A percentile compares a stretch with the other conserved stretches of the same genome.
Conservation (phyloP, 2,888 invertebrate genomes). For the Chrysolina americana region DNA sequence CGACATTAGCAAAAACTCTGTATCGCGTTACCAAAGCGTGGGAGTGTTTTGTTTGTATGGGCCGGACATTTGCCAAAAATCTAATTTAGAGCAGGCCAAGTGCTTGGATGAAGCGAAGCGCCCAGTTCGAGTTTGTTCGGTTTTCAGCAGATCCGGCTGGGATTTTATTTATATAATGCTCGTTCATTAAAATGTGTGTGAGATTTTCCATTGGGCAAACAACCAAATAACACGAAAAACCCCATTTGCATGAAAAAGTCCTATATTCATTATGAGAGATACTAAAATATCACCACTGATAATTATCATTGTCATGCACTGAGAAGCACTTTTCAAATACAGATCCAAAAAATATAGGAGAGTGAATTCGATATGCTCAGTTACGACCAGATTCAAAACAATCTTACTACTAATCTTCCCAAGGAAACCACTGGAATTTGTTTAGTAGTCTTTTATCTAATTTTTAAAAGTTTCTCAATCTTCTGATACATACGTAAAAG, state of each 20-base stretch:
- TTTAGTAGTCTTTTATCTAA: no score
- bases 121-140: slow-evolving; percentile 3
- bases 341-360: no score
- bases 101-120: slow-evolving; percentile 6
- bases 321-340: no score
- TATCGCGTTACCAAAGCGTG: slow-evolving; percentile 26
- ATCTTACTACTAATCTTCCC: no score
- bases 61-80: slow-evolving; percentile 34
- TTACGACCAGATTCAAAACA: no score
- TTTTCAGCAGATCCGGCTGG: background rate
- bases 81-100: slow-evolving; percentile 31
- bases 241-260: background rate
- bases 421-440: no score
- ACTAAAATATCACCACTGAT: no score
- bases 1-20: slow-evolving; percentile 28
- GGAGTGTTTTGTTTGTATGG: slow-evolving; percentile 30
- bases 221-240: background rate
- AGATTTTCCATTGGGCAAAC: background rate
- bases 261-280: no score
- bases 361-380: no score
- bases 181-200: background rate
- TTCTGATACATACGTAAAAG: no score
- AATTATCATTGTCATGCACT: no score
- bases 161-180: slow-evolving; percentile 10
- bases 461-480: no score